phyloP scores from a whole-genome alignment of 2,113 vertebrate species.

The Jaculus jaculus region DNA sequence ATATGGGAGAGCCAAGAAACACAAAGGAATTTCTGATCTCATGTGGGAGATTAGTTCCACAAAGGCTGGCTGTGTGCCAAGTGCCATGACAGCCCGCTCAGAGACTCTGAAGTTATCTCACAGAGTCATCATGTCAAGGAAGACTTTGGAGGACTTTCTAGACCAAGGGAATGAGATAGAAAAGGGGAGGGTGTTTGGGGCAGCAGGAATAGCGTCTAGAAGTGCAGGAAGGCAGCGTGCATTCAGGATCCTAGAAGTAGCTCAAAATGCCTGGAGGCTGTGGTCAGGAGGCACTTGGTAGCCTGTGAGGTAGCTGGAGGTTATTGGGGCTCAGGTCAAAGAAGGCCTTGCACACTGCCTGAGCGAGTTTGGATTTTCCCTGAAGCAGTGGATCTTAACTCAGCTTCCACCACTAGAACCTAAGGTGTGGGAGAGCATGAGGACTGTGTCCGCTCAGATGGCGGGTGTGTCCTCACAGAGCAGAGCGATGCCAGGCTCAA shows the following conservation, averaged over 20 bases:
- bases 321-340: not conserved
- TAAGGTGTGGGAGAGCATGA: not conserved
- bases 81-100: not conserved
- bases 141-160: not conserved
- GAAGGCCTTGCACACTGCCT: not conserved
- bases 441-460: not conserved
- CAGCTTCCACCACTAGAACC: not conserved
- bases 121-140: not conserved
- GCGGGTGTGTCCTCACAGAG: not conserved
- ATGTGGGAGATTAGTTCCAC: not conserved
- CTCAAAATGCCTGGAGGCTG: too few relatives aligned
- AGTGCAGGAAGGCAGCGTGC: not conserved
- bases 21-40: not conserved
- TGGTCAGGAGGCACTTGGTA: not conserved
- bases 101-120: not conserved
- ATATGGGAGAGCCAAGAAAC: not conserved
- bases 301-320: not conserved
- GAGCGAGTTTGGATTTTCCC: not conserved
- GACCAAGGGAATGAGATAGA: not conserved
- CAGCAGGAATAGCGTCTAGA: not conserved
- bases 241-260: not conserved
- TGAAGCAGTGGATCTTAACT: not conserved
- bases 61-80: not conserved
- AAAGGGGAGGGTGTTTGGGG: not conserved
- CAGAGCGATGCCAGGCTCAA: not conserved